phyloP scores from a whole-genome alignment of 92 coral and sea anemone genomes.

The Porites evermanni region DNA sequence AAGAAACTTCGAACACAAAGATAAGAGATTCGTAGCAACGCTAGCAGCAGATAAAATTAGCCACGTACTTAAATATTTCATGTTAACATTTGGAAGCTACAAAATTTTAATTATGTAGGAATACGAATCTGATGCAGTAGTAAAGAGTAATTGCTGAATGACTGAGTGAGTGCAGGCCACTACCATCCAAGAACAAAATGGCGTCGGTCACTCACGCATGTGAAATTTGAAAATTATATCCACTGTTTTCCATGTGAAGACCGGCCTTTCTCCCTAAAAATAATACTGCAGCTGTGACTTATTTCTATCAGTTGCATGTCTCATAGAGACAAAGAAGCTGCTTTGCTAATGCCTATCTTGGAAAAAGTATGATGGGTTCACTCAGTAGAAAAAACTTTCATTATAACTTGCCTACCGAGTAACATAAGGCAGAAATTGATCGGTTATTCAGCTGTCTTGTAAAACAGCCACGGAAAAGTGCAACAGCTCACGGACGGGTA shows the following conservation, averaged over 20 bases:
- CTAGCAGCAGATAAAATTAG: constrained; percentile 71
- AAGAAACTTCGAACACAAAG: constrained; percentile 13
- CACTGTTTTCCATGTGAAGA: background rate
- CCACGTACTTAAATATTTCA: constrained; percentile 91
- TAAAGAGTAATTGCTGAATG: constrained; percentile 39
- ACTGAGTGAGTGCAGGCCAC: background rate
- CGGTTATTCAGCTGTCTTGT: background rate
- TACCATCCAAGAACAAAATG: constrained; percentile 26
- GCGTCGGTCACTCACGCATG: background rate
- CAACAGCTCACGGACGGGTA: too few species aligned
- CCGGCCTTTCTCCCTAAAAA: too few species aligned
- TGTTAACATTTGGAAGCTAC: constrained; percentile 87
- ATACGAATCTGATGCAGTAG: constrained; percentile 49
- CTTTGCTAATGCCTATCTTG: too few species aligned
- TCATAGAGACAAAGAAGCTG: too few species aligned
- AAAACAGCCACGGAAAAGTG: background rate
- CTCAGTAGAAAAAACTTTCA: too few species aligned
- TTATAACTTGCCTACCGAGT: too few species aligned
- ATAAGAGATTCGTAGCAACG: constrained; percentile 41
- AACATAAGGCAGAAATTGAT: too few species aligned
- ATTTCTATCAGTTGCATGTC: too few species aligned
- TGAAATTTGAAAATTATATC: constrained; percentile 15
- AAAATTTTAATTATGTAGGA: constrained; percentile 94
- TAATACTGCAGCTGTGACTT: too few species aligned
- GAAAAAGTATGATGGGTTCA: too few species aligned